These are phyloP conservation scores for Lethocerus indicus DNA, from an alignment of 1,140 invertebrate genomes.

Conservation along the genomic window DNA sequence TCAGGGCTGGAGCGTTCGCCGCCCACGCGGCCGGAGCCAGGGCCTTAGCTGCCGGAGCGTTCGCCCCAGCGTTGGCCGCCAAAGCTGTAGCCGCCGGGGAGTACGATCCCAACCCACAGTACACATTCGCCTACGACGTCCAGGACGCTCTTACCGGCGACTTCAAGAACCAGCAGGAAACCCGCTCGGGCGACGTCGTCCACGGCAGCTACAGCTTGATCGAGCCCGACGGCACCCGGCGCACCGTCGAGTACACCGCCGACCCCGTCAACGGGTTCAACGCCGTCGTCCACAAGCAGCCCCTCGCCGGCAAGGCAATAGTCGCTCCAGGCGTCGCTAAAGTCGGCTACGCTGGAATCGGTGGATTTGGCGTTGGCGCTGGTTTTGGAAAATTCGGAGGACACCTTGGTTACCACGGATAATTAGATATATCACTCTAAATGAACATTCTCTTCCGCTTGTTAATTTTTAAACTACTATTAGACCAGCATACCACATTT, in stretches of 20 bases:
- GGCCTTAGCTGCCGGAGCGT: slow-evolving; percentile 18
- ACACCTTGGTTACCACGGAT: too few relatives aligned
- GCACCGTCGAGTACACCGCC: slow-evolving; percentile 36
- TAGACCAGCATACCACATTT: too few relatives aligned
- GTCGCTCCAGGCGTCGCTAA: too few relatives aligned
- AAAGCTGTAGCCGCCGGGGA: slow-evolving; percentile 44
- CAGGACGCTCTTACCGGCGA: slow-evolving; percentile 30
- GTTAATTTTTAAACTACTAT: too few relatives aligned
- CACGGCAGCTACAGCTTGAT: slow-evolving; percentile 29
- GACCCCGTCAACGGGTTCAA: slow-evolving; percentile 22
- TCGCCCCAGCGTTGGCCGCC: slow-evolving; percentile 21
- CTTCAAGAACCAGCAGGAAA: slow-evolving; percentile 28
- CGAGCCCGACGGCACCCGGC: slow-evolving; percentile 31
- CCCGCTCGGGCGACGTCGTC: slow-evolving; percentile 27
- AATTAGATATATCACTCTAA: too few relatives aligned
- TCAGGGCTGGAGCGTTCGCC: slow-evolving; percentile 13
- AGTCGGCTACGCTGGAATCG: too few relatives aligned
- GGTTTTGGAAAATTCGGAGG: too few relatives aligned
- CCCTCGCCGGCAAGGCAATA: too few relatives aligned
- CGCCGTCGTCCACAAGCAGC: too few relatives aligned
- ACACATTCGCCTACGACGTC: slow-evolving; percentile 33
- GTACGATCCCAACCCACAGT: slow-evolving; percentile 47
- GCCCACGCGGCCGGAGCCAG: slow-evolving; percentile 16
- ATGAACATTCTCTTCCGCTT: too few relatives aligned
- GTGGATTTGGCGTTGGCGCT: too few relatives aligned